Conservation (phyloP, 2,797 vertebrate species). For the Enteromius radiatus region DNA sequence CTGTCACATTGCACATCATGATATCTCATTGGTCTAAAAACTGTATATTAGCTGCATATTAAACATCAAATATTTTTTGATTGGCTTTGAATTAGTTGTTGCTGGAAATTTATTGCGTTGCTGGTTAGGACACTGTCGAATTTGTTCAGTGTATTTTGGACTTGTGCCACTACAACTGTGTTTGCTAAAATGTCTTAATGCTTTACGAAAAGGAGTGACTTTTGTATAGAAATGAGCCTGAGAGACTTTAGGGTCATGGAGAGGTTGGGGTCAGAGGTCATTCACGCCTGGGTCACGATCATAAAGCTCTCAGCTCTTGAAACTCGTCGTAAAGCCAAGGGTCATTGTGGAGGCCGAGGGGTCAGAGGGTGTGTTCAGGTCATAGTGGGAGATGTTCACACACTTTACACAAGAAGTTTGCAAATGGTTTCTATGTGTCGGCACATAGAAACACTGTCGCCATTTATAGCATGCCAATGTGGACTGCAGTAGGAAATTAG, state of each 20-base stretch:
- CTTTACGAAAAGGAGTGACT: background rate
- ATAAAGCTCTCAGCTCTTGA: conserved; percentile 53
- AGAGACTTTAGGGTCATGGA: conserved; percentile 39
- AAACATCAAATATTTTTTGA: background rate
- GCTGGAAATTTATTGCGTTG: background rate
- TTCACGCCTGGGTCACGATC: conserved; percentile 51
- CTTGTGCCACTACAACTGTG: too few species aligned
- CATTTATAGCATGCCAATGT: background rate
- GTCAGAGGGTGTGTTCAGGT: conserved; percentile 35
- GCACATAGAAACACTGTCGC: background rate
- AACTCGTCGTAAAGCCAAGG: conserved; percentile 36
- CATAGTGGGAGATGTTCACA: background rate
- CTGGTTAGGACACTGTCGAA: background rate
- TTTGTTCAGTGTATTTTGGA: background rate
- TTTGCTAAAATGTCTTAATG: conserved; percentile 1
- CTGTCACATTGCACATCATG: background rate
- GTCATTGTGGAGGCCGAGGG: conserved; percentile 11
- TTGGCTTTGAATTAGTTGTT: background rate
- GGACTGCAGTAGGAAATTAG: conserved; percentile 37
- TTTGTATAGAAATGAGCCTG: conserved; percentile 12
- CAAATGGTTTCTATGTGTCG: background rate
- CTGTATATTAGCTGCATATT: background rate
- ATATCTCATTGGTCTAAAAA: background rate
- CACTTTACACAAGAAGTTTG: background rate
- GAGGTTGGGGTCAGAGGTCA: conserved; percentile 43